Evolutionary conservation across 1,140 invertebrate genomes (phyloP).

Genomic region (Saccostrea glomerata): DNA sequence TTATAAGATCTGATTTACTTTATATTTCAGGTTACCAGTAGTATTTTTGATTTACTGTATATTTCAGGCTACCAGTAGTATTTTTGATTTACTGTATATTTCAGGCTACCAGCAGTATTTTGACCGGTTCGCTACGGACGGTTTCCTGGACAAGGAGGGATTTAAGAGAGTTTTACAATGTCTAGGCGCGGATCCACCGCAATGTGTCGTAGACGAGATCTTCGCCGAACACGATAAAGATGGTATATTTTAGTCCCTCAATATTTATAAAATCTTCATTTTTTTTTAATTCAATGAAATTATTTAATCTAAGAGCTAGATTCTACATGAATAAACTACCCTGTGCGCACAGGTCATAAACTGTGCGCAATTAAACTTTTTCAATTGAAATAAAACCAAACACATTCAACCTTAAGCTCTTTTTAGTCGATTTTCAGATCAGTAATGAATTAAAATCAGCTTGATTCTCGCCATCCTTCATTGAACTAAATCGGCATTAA

Average conservation of each 20-base stretch:
- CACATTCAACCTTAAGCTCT: too few species aligned
- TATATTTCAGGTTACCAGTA: background rate
- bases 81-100: background rate
- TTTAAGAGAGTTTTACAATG: background rate
- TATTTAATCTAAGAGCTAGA: too few species aligned
- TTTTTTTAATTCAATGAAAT: too few species aligned
- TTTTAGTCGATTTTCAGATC: too few species aligned
- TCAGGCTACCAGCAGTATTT: background rate
- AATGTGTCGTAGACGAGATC: conserved; percentile 5
- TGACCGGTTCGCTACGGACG: background rate
- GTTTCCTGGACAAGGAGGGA: background rate
- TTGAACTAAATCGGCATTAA: too few species aligned
- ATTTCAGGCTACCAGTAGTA: background rate
- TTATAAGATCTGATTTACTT: background rate
- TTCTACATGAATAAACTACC: too few species aligned
- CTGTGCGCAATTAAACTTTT: too few species aligned
- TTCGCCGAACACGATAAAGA: conserved; percentile 35
- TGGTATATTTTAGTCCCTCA: background rate
- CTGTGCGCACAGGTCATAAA: too few species aligned
- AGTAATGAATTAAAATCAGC: too few species aligned
- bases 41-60: background rate
- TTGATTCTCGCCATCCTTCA: too few species aligned
- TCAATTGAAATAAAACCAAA: too few species aligned
- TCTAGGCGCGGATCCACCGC: background rate
- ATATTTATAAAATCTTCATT: too few species aligned